Evolutionary conservation across 1,140 invertebrate genomes (phyloP), one percentile per base, ranked within the genome.

Genomic region (Plectrocnemia conspersa): DNA sequence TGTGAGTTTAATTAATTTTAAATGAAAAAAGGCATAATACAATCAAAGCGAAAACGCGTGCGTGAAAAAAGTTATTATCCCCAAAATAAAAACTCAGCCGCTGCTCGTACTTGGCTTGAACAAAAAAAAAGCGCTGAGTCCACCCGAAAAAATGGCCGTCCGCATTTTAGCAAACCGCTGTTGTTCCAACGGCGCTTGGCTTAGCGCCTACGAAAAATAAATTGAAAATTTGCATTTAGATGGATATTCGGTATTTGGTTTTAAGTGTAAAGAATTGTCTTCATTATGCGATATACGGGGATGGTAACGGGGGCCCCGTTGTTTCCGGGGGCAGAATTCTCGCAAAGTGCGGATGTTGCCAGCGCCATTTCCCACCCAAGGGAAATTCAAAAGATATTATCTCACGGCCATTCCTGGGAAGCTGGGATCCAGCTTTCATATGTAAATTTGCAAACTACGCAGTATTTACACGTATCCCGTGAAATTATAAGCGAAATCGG

Each of bases 201-300:
- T 60, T 56, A 56, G 44, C 50, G 54, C 54, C 46, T 60, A 56
- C 54, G 50, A 56, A 60, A 60, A 60, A 60, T 56, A 61, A 61
- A 61, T 61, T 61, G 59, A 61, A 61, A 61, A 61, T 61, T 61
- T 54, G 46, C 59, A 61, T 61, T 57, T 54, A 61, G 59, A 61
- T 57, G 58, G 55, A 57, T 54, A 54, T 61, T 57, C 41, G 47
- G 41, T 49, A 55, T 59, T 59, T 57, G 54, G 52, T 57, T 54
- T 57, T 56, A 61, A 61, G 59, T 54, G 57, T 57, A 61, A 61
- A 53, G 59, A 57, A 61, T 61, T 57, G 59, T 61, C 54, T 61
- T 61, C 55, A 54, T 55, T 57, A 54, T 54, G 52, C 55, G 53
- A 54, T n/a, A 36, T 15, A 24, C 32, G 7, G 48, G 35, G 33